phyloP scores from a whole-genome alignment of 2,797 vertebrate genomes.

The Melopsittacus undulatus region DNA sequence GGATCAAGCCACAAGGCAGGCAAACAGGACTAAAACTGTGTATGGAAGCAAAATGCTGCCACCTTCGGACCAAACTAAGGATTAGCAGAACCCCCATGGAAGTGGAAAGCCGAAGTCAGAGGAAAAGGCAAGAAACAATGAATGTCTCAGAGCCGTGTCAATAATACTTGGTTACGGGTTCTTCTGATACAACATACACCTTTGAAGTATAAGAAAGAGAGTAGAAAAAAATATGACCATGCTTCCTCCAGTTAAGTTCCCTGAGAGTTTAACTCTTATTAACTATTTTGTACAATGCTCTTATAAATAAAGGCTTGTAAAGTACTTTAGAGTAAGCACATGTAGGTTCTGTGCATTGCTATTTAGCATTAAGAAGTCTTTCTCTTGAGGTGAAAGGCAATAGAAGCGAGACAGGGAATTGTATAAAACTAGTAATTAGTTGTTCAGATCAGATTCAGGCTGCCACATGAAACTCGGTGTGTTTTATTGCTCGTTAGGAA shows the following conservation, averaged over 20 bases:
- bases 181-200: neutral
- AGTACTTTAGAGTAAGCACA: neutral
- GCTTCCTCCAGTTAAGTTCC: neutral
- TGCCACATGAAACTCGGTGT: neutral
- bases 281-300: neutral
- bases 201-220: neutral
- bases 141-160: accelerated
- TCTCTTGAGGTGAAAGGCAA: neutral
- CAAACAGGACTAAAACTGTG: neutral
- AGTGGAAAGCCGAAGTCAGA: neutral
- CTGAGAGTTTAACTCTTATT: neutral
- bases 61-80: slow-evolving; percentile 55
- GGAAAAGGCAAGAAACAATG: neutral
- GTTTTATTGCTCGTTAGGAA: neutral
- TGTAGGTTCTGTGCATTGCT: neutral
- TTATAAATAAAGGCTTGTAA: neutral
- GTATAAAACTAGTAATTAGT: neutral
- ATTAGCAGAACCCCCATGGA: neutral
- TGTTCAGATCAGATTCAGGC: neutral
- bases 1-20: neutral
- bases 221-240: neutral
- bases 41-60: slow-evolving; percentile 69
- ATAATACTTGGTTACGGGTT: neutral
- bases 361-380: neutral
- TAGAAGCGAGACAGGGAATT: neutral